phyloP scores from a whole-genome alignment of 1,140 invertebrate species.

The Macrocentrus cingulum region DNA sequence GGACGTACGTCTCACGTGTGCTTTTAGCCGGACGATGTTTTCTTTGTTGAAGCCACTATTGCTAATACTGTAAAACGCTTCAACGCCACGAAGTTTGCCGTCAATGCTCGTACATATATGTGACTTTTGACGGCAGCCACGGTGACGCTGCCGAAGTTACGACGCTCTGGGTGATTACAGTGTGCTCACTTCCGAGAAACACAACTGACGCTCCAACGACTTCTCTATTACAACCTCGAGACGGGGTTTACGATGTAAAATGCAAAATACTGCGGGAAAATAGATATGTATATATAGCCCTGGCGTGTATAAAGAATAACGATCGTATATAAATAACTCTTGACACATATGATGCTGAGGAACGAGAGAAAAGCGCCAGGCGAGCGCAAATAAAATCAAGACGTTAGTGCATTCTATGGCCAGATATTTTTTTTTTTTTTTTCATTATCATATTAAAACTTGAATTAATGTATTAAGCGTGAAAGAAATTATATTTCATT shows the following conservation, averaged over 20 bases:
- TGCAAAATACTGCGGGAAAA: not conserved
- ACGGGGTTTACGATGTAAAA: not conserved
- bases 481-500: no score
- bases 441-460: no score
- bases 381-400: no score
- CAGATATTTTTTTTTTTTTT: no score
- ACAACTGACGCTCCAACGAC: not conserved
- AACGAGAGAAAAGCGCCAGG: not conserved
- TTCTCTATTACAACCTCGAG: not conserved
- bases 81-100: not conserved
- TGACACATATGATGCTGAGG: no score
- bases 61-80: slow-evolving; percentile 1
- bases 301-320: no score
- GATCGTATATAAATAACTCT: no score
- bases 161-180: not conserved
- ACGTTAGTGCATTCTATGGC: no score
- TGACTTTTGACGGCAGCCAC: not conserved
- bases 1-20: not conserved
- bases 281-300: no score
- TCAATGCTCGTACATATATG: no score
- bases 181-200: not conserved
- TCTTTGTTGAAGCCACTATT: slow-evolving; percentile 4
- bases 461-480: no score
- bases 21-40: not conserved
- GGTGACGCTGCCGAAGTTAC: slow-evolving; percentile 2